Base-by-base conservation (phyloP, 1,140 invertebrate species). In the Sinella curviseta region DNA sequence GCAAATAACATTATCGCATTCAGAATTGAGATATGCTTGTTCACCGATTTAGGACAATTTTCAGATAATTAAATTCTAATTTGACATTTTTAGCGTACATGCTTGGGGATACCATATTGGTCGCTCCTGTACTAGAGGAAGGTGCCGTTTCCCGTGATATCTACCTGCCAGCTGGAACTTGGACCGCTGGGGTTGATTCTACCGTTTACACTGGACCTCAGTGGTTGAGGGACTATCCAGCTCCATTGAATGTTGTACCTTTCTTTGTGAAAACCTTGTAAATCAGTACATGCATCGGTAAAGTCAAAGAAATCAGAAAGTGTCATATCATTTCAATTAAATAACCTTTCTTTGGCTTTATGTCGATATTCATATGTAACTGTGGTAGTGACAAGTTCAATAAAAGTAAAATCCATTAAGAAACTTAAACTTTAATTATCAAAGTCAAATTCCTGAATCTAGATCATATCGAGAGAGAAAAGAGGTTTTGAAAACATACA, bases 51-150 rank as follows among this genome's bases (percentile, higher is more conserved):
- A 67, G 8, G 24, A 26, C 30, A 67, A 67, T 48, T 8, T 12
- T 12, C 39, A n/a, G n/a, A 20, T 48, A 20, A 8, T 67, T 67
- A 34, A 74, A 34, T 74, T 8, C 3, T 36, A 26, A 39, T 20
- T 48, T 48, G 8, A 8, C 20, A 20, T 54, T 48, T 48, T 48
- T 87, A 95, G 94, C 96, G 86, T 97, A 92, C 86, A 86, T 97
- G 1, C 87, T 97, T 1, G 95, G 95, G 1, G 92, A 95, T 84
- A 88, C 91, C 39, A 90, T 95, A n/a, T 86, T 97, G n/a, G 93
- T 95, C 0, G 95, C 95, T 0, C 95, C 95, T 1, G 90, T 97
- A 0, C 83, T 96, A 14, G 87, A 90, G 17, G 87, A 94, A 86
- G 91, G 91, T 0, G 90, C 90, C 0, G 86, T 84, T 1, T 85